A percentile compares a stretch with the other conserved stretches of the same genome.
Evolutionary conservation across 2,797 vertebrate genomes (phyloP).

Genomic region (Sebastes itinus): DNA sequence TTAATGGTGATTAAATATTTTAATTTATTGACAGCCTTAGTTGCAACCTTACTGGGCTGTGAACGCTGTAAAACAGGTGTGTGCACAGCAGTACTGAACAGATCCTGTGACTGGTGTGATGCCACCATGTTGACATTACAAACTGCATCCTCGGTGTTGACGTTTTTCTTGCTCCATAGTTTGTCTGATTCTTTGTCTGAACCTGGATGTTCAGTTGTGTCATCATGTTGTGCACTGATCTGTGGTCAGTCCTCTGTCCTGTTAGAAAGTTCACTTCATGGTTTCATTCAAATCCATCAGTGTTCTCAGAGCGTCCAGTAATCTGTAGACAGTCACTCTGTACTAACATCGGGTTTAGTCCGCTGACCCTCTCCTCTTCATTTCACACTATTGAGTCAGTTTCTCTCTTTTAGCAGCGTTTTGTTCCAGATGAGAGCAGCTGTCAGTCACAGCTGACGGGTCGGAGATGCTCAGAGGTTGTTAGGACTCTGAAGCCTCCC

Average conservation of each 20-base stretch:
- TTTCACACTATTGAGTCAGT: constrained; percentile 3
- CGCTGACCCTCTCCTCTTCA: constrained; percentile 3
- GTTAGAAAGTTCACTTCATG: not conserved
- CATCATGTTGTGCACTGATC: not conserved
- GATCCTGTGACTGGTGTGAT: not conserved
- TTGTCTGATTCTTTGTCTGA: not conserved
- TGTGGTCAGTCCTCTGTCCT: not conserved
- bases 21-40: no score
- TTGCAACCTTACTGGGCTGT: not conserved
- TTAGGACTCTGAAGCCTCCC: constrained; percentile 44
- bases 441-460: constrained; percentile 50
- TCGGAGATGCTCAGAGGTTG: constrained; percentile 47
- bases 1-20: no score
- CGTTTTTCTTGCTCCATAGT: not conserved
- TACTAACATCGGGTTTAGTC: constrained; percentile 26
- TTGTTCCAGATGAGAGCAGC: constrained; percentile 57
- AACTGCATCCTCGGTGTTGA: not conserved
- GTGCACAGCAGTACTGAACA: not conserved
- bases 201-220: not conserved
- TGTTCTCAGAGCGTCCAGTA: constrained; percentile 1
- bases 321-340: constrained; percentile 4
- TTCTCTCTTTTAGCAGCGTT: constrained; percentile 15
- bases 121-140: not conserved
- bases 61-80: not conserved
- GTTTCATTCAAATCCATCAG: not conserved